These are phyloP conservation scores for Terrapene triunguis DNA, from an alignment of 2,113 vertebrate species.

Conservation along the genomic window DNA sequence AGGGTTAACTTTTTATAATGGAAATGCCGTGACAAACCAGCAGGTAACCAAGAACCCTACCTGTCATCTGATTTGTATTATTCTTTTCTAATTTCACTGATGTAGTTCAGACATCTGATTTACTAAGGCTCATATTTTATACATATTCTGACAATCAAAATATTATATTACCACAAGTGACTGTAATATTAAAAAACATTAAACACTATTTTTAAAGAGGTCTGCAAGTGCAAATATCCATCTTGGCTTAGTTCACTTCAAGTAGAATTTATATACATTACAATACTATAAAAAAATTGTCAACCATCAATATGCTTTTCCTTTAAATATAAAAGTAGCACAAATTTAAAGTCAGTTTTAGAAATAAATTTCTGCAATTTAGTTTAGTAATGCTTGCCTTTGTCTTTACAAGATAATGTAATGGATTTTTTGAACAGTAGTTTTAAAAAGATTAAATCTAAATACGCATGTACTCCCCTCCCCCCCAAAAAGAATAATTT, in stretches of 20 bases:
- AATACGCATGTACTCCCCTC: not conserved
- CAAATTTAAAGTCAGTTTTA: constrained; percentile 46
- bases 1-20: not conserved
- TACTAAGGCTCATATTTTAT: not conserved
- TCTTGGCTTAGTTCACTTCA: not conserved
- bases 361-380: constrained; percentile 53
- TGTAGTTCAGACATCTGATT: not conserved
- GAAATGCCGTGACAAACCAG: not conserved
- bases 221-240: not conserved
- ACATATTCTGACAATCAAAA: not conserved
- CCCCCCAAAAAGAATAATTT: not conserved
- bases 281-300: not conserved
- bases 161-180: not conserved
- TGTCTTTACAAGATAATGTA: constrained; percentile 41
- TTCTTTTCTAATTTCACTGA: not conserved
- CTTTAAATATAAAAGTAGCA: not conserved
- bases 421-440: constrained; percentile 44
- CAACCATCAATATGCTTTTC: not conserved
- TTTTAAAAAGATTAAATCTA: constrained; percentile 21
- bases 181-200: not conserved
- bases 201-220: not conserved
- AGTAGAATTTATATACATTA: not conserved
- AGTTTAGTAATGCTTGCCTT: constrained; percentile 68
- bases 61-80: not conserved
- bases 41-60: not conserved